phyloP scores from a whole-genome alignment of 2,113 vertebrate species.

The Nyctereutes procyonoides region DNA sequence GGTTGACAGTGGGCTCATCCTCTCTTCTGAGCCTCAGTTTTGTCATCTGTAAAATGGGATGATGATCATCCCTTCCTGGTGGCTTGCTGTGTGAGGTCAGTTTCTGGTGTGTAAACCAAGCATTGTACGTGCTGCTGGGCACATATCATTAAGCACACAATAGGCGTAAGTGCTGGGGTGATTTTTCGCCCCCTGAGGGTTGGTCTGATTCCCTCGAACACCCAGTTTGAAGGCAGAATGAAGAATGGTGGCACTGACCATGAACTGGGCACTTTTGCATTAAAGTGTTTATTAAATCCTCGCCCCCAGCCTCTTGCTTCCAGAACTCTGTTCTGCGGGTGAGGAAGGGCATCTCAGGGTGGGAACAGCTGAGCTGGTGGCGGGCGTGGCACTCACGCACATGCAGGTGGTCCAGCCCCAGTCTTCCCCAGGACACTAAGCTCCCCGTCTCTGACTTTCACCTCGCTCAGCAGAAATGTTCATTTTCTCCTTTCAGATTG shows the following conservation, averaged over 20 bases:
- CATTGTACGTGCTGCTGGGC: too few relatives aligned
- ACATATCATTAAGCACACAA: fast-evolving
- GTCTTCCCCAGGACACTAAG: not conserved
- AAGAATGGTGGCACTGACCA: fast-evolving
- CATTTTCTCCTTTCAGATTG: not conserved
- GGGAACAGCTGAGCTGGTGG: not conserved
- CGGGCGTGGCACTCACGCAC: not conserved
- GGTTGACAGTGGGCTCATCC: not conserved
- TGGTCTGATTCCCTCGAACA: fast-evolving
- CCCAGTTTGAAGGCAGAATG: not conserved
- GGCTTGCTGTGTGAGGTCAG: fast-evolving
- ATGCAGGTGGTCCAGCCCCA: not conserved
- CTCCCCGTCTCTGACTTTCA: not conserved
- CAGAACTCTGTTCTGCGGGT: fast-evolving
- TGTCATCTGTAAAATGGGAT: not conserved
- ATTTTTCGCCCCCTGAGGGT: not conserved
- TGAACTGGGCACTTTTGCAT: fast-evolving
- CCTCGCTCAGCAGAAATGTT: not conserved
- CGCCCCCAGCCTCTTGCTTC: not conserved
- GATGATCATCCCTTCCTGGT: fast-evolving
- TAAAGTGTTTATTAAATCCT: fast-evolving
- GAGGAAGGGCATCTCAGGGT: not conserved
- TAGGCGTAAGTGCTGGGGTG: fast-evolving
- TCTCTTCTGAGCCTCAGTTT: not conserved
- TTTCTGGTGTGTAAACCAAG: not conserved